Percentiles rank a stretch among this genome's conserved stretches.
phyloP scores from a whole-genome alignment of 2,113 vertebrate species.

The Pavo muticus region DNA sequence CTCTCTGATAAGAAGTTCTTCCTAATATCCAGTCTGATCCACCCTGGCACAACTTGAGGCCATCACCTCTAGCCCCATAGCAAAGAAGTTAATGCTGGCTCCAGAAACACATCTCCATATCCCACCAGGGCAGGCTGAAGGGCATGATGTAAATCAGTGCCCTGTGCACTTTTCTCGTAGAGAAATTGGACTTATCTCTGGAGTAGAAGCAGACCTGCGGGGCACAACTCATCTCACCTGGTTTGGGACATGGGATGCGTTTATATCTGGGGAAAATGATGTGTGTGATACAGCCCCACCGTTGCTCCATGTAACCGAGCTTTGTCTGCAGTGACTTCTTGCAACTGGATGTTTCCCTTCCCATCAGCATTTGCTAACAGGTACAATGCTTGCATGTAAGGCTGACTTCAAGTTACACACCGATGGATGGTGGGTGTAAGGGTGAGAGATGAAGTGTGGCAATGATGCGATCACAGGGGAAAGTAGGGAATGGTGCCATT shows the following conservation, averaged over 20 bases:
- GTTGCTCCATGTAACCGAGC: fast-evolving
- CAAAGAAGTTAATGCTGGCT: background rate
- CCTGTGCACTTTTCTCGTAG: background rate
- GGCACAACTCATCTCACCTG: background rate
- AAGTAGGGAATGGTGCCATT: background rate
- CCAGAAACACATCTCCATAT: background rate
- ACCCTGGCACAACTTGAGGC: no score
- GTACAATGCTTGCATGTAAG: background rate
- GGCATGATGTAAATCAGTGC: background rate
- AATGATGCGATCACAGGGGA: conserved; percentile 1
- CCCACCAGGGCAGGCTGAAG: background rate
- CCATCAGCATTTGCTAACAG: fast-evolving
- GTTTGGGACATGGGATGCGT: background rate
- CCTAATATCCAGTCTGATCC: no score
- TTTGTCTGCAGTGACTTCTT: background rate
- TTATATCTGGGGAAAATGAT: background rate
- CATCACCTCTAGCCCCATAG: no score
- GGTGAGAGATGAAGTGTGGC: background rate
- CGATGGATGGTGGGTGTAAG: no score
- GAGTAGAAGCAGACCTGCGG: background rate
- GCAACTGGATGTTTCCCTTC: background rate
- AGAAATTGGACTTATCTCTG: background rate
- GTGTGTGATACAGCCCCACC: background rate
- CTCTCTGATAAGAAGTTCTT: no score
- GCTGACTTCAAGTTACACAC: no score